phyloP scores from a whole-genome alignment of 2,797 vertebrate species.

The Galago senegalensis region DNA sequence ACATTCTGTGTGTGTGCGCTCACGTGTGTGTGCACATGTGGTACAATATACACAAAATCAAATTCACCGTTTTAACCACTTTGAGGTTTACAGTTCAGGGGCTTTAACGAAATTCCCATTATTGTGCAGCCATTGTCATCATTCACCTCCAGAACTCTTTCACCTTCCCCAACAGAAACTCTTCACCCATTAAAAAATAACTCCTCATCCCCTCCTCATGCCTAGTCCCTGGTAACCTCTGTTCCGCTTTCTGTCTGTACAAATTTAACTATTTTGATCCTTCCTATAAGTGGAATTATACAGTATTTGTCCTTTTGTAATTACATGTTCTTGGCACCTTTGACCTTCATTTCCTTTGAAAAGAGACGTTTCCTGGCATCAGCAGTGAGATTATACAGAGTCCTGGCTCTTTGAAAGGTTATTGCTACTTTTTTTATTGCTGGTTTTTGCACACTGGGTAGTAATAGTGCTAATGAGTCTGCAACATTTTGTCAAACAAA shows the following conservation, averaged over 20 bases:
- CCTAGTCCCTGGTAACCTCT: not conserved
- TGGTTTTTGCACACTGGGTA: not conserved
- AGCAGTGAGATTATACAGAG: not conserved
- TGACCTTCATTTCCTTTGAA: constrained; percentile 51
- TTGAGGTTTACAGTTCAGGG: not conserved
- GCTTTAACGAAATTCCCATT: not conserved
- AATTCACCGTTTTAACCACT: not conserved
- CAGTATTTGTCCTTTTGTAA: not conserved
- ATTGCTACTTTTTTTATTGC: not conserved
- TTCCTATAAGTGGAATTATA: not conserved
- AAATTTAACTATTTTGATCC: not conserved
- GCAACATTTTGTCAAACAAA: constrained; percentile 36
- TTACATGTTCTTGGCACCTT: not conserved
- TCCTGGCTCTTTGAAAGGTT: not conserved
- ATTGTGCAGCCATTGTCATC: no score
- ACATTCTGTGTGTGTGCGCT: not conserved
- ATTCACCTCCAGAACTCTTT: not conserved
- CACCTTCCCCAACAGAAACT: not conserved
- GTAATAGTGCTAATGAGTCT: not conserved
- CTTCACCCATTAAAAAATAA: not conserved
- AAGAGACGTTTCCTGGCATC: not conserved
- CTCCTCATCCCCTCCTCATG: fast-evolving
- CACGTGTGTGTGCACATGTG: no score
- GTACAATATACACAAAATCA: not conserved
- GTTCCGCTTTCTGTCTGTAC: not conserved